phyloP scores from a whole-genome alignment of 35 echinoderm and acorn worm species.

The Patiria miniata region DNA sequence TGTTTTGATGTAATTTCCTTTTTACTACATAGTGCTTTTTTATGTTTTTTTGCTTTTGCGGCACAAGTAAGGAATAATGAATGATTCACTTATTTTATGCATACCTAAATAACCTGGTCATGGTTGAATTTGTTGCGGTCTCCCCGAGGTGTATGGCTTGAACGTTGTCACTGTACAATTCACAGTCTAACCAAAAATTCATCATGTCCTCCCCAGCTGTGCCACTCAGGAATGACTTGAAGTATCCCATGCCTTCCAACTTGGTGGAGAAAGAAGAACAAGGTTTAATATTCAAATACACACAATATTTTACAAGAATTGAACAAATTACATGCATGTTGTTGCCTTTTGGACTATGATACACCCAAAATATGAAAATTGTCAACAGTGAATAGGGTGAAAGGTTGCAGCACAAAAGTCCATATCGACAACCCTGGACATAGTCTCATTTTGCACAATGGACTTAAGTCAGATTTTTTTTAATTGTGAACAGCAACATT shows the following conservation, averaged over 20 bases:
- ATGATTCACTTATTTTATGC: too few relatives aligned
- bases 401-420: too few relatives aligned
- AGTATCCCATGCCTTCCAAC: constrained; percentile 83
- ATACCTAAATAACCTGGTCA: constrained; percentile 90
- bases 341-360: not conserved
- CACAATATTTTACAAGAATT: too few relatives aligned
- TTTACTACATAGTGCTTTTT: too few relatives aligned
- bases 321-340: not conserved
- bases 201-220: constrained; percentile 94
- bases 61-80: too few relatives aligned
- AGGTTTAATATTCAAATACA: not conserved
- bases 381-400: too few relatives aligned
- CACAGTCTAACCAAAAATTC: constrained; percentile 99
- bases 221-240: constrained; percentile 74
- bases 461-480: too few relatives aligned
- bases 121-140: constrained; percentile 58
- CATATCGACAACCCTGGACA: too few relatives aligned
- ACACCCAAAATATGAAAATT: not conserved
- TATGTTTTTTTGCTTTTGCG: too few relatives aligned
- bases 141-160: constrained; percentile 61
- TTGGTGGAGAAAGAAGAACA: constrained; percentile 21
- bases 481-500: too few relatives aligned
- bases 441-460: too few relatives aligned
- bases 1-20: too few relatives aligned
- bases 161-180: constrained; percentile 91